phyloP scores from a whole-genome alignment of 2,888 invertebrate genomes.

The Spisula solida region DNA sequence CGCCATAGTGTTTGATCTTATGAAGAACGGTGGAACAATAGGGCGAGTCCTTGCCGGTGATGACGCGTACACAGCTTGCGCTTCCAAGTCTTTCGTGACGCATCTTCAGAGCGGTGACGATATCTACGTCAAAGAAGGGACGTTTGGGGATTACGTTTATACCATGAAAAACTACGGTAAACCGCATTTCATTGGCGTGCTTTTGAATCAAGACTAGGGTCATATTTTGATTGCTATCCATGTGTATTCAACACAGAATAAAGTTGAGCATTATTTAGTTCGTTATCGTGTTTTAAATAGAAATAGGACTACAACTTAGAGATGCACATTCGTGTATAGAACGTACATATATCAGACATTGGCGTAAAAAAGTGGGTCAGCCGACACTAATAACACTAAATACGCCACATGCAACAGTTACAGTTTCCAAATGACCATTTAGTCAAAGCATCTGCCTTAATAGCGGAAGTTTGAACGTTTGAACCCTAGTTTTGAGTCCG shows the following conservation, averaged over 20 bases:
- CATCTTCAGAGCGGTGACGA: slow-evolving; percentile 29
- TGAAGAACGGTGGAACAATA: background rate
- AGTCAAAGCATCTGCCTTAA: too few species aligned
- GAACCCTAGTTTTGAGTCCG: too few species aligned
- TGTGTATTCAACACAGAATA: background rate
- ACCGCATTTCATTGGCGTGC: slow-evolving; percentile 13
- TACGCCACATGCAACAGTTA: too few species aligned
- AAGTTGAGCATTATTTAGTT: background rate
- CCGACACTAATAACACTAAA: too few species aligned
- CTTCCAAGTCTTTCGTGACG: slow-evolving; percentile 10
- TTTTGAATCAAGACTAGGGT: background rate
- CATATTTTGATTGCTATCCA: background rate
- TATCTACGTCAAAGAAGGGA: slow-evolving; percentile 23
- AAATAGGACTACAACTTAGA: too few species aligned
- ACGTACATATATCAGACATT: too few species aligned
- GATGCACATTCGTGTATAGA: too few species aligned
- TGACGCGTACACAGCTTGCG: background rate
- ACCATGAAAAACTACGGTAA: background rate
- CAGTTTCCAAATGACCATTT: too few species aligned
- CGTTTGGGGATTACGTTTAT: slow-evolving; percentile 22
- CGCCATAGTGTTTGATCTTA: slow-evolving; percentile 25
- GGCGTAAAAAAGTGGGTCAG: too few species aligned
- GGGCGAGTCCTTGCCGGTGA: slow-evolving; percentile 35
- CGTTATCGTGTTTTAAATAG: too few species aligned
- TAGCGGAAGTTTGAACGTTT: too few species aligned